phyloP scores from a whole-genome alignment of 1,140 invertebrate genomes.

The Phocides pigmalion region DNA sequence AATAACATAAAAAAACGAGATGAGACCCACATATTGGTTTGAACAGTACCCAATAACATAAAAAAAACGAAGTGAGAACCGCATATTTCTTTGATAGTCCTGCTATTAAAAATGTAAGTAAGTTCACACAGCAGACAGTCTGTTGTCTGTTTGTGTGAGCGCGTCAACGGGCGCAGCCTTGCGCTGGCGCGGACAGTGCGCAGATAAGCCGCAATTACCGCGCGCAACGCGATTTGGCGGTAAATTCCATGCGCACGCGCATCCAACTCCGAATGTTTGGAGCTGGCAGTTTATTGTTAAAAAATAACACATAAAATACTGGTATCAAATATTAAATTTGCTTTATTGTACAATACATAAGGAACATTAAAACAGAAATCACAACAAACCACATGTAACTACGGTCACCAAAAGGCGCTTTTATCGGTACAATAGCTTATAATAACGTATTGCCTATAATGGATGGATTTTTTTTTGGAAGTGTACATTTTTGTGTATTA shows the following conservation, averaged over 20 bases:
- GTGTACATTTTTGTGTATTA: too few species aligned
- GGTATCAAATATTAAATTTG: too few species aligned
- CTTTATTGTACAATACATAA: too few species aligned
- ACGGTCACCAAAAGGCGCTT: too few species aligned
- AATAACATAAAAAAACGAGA: too few species aligned
- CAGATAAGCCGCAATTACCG: constrained; percentile 77
- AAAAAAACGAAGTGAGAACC: too few species aligned
- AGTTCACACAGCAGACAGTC: neutral
- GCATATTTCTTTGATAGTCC: neutral
- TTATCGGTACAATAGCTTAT: too few species aligned
- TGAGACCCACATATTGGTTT: neutral
- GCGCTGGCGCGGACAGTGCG: constrained; percentile 67
- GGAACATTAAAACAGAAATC: too few species aligned
- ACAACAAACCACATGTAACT: too few species aligned
- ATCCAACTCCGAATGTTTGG: constrained; percentile 28
- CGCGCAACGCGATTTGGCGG: constrained; percentile 66
- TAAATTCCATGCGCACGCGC: constrained; percentile 64
- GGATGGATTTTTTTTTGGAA: too few species aligned
- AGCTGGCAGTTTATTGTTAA: constrained; percentile 37
- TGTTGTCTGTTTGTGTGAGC: constrained; percentile 19
- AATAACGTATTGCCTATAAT: too few species aligned
- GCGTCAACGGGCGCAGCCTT: constrained; percentile 66
- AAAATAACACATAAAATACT: too few species aligned
- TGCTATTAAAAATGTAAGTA: neutral
- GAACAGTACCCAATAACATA: neutral